Conservation (phyloP, 2,888 invertebrate genomes). For the Tenthredo amoena region DNA sequence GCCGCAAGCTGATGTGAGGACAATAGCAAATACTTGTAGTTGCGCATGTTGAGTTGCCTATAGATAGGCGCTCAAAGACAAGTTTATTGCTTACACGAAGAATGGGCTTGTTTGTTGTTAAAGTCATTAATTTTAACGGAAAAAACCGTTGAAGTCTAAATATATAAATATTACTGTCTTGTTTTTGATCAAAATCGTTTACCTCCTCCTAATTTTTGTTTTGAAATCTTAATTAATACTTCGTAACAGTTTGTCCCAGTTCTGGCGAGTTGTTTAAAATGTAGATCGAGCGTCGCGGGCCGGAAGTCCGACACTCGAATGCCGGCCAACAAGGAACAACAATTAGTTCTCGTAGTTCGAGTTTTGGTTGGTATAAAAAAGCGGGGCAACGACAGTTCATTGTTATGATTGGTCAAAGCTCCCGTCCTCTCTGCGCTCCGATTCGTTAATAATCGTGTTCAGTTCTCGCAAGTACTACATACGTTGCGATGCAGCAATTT, state of each 20-base stretch:
- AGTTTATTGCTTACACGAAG: neutral
- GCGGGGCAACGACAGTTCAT: conserved; percentile 23
- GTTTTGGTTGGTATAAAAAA: neutral
- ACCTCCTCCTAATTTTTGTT: neutral
- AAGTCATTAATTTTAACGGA: neutral
- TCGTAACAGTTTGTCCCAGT: neutral
- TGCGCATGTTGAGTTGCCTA: neutral
- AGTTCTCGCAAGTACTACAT: neutral
- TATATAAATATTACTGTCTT: neutral
- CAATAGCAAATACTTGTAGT: neutral
- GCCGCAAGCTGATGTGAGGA: neutral
- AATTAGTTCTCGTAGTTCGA: neutral
- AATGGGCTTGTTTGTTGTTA: neutral
- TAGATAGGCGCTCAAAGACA: neutral
- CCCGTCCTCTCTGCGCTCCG: neutral
- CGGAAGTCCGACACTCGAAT: neutral
- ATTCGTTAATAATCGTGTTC: conserved; percentile 14
- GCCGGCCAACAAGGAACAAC: neutral
- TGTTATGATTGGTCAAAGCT: conserved; percentile 24
- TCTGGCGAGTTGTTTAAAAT: neutral
- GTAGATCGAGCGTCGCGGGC: neutral
- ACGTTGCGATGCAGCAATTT: conserved; percentile 29
- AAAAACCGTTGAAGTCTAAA: neutral
- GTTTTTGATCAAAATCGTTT: neutral
- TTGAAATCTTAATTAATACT: neutral